These are phyloP conservation scores for Upupa epops DNA, from an alignment of 2,113 vertebrate genomes.

Conservation along the genomic window DNA sequence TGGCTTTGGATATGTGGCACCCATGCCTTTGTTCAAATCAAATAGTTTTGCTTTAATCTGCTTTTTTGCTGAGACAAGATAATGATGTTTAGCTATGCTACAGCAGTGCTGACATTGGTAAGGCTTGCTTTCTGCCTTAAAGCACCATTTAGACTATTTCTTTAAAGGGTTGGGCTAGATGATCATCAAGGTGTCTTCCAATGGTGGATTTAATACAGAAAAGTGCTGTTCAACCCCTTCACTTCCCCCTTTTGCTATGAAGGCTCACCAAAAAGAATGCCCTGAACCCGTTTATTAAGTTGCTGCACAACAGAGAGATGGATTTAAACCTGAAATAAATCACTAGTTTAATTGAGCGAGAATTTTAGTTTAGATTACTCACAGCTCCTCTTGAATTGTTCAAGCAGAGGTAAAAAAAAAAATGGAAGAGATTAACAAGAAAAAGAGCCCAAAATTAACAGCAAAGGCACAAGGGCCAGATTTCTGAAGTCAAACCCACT, in stretches of 20 bases:
- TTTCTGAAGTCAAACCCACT: background rate
- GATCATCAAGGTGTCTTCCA: too few relatives aligned
- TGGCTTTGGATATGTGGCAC: rapidly evolving
- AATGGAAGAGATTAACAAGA: constrained; percentile 16
- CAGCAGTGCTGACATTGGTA: background rate
- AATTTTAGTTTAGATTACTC: background rate
- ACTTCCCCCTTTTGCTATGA: background rate
- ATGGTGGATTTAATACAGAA: background rate
- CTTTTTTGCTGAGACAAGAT: background rate
- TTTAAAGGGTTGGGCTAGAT: too few relatives aligned
- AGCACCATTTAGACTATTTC: too few relatives aligned
- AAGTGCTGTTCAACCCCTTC: background rate
- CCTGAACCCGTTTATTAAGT: rapidly evolving
- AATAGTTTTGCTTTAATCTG: background rate
- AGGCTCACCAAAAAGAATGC: background rate
- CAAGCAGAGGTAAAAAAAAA: background rate
- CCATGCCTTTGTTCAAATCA: background rate
- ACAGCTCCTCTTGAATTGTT: background rate
- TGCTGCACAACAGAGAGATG: background rate
- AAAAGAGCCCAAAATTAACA: background rate
- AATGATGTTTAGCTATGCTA: background rate
- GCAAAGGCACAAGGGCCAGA: background rate
- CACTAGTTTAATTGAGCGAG: background rate
- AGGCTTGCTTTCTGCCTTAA: background rate
- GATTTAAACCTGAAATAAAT: background rate